Conservation (phyloP, 1,140 invertebrate species). For the Drosophila sp. region DNA sequence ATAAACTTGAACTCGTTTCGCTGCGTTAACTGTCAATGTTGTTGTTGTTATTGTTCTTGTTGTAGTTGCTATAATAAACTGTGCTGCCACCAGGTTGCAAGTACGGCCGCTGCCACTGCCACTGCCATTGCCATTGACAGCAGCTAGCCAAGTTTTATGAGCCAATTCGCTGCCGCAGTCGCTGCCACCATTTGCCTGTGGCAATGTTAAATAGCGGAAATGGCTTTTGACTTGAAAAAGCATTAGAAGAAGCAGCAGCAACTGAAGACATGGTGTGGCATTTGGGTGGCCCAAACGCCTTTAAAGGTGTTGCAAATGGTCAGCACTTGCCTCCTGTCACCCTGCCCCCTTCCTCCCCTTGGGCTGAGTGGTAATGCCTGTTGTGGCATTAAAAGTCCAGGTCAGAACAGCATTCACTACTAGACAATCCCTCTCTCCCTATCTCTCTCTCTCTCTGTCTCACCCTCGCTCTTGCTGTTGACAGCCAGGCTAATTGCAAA, state of each 20-base stretch:
- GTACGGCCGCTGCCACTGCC: conserved; percentile 9
- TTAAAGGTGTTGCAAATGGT: conserved; percentile 74
- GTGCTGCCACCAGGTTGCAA: conserved; percentile 30
- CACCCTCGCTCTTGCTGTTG: conserved; percentile 15
- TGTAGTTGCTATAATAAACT: conserved; percentile 32
- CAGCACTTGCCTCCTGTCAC: conserved; percentile 24
- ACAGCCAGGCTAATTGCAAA: conserved; percentile 74
- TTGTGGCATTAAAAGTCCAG: conserved; percentile 6
- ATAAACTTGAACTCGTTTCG: conserved; percentile 81
- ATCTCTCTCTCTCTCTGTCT: not conserved
- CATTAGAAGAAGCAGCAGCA: conserved; percentile 42
- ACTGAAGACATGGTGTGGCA: conserved; percentile 1
- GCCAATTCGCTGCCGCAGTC: conserved; percentile 28
- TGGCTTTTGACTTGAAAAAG: conserved; percentile 59
- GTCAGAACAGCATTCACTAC: not conserved
- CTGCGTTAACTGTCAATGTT: conserved; percentile 46
- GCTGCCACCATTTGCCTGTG: conserved; percentile 25
- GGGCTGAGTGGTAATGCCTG: not conserved
- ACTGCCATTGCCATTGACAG: conserved; percentile 7
- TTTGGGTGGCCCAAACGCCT: conserved; percentile 26
- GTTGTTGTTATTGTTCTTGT: not conserved
- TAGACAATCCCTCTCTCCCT: not conserved
- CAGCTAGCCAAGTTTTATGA: conserved; percentile 40
- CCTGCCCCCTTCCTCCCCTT: not conserved
- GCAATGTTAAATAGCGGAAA: conserved; percentile 77